A percentile compares a stretch with the other conserved stretches of the same genome.
These are phyloP conservation scores for Rachycentron canadum DNA, from an alignment of 2,797 vertebrate genomes.

Conservation along the genomic window DNA sequence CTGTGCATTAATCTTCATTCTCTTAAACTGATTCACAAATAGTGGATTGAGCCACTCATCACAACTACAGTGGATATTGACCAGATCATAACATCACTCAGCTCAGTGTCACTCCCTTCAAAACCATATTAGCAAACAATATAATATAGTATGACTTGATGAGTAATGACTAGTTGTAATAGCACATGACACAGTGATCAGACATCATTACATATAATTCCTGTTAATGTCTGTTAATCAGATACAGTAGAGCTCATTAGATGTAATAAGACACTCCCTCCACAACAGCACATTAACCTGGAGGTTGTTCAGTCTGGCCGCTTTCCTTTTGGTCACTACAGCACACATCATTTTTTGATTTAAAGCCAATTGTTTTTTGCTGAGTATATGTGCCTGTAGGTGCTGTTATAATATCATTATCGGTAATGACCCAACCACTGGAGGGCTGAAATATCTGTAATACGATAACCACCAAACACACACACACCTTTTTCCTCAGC, in stretches of 20 bases:
- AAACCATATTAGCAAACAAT: slow-evolving; percentile 65
- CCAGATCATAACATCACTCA: slow-evolving; percentile 32
- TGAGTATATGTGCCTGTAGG: slow-evolving; percentile 1
- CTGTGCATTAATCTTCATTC: neutral
- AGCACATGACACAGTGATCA: slow-evolving; percentile 63
- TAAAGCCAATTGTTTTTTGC: slow-evolving; percentile 2
- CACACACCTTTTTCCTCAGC: slow-evolving; percentile 7
- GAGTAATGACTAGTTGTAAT: slow-evolving; percentile 66
- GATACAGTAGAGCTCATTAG: slow-evolving; percentile 74
- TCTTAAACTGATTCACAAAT: neutral
- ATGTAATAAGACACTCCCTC: slow-evolving; percentile 73
- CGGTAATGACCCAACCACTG: neutral
- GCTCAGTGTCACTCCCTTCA: slow-evolving; percentile 47
- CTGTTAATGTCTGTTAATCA: slow-evolving; percentile 77
- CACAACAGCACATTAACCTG: slow-evolving; percentile 72
- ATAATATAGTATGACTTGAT: slow-evolving; percentile 51
- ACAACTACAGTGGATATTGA: slow-evolving; percentile 19
- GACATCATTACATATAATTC: slow-evolving; percentile 75
- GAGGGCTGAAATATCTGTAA: slow-evolving; percentile 7
- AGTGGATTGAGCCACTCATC: slow-evolving; percentile 2
- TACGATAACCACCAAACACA: slow-evolving; percentile 9
- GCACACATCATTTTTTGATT: slow-evolving; percentile 24
- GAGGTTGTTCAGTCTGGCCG: slow-evolving; percentile 63
- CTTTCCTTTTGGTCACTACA: slow-evolving; percentile 54
- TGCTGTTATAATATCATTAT: neutral